Conservation (phyloP, 2,888 invertebrate genomes). For the Subacronicta megacephala region DNA sequence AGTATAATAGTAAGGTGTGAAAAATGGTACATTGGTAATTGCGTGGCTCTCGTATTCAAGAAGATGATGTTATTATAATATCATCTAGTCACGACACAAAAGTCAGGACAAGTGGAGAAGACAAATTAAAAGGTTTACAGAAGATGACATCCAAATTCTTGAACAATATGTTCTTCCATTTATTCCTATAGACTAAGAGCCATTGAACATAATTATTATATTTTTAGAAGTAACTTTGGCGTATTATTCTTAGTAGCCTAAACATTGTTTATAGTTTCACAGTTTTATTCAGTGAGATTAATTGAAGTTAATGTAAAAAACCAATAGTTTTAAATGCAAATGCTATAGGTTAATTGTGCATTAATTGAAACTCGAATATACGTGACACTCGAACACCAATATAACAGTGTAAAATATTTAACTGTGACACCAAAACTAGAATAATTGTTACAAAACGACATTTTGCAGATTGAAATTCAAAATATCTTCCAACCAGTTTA, state of each 20-base stretch:
- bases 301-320: constrained; percentile 19
- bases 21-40: too few relatives aligned
- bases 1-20: too few relatives aligned
- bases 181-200: background rate
- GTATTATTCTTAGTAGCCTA: constrained; percentile 2
- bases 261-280: background rate
- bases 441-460: constrained; percentile 16
- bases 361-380: constrained; percentile 25
- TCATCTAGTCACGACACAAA: background rate
- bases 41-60: too few relatives aligned
- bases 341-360: background rate
- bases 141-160: background rate
- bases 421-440: constrained; percentile 51
- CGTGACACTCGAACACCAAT: background rate
- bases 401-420: constrained; percentile 7
- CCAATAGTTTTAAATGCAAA: background rate
- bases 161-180: constrained; percentile 1
- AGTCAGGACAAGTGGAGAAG: constrained; percentile 5
- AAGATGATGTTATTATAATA: too few relatives aligned
- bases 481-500: too few relatives aligned
- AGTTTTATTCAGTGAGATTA: constrained; percentile 32
- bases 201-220: constrained; percentile 14
- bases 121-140: constrained; percentile 7
- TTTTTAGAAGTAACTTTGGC: constrained; percentile 6
- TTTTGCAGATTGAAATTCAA: constrained; percentile 37